Base-by-base conservation (phyloP, 2,888 invertebrate genomes). In the Onchidella celtica region DNA sequence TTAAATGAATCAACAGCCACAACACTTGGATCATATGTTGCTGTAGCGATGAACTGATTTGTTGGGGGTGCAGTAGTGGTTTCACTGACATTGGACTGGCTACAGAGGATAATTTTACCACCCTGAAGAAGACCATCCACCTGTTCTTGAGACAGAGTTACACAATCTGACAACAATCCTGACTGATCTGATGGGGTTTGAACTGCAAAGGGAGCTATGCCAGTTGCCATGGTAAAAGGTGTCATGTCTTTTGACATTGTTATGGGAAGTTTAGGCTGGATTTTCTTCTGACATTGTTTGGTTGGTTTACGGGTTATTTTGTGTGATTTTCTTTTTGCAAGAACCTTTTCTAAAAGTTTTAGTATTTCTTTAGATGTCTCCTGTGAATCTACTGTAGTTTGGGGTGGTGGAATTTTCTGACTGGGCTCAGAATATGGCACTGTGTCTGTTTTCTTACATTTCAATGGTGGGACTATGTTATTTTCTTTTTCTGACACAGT, bases 361-460 rank as follows among this genome's bases (percentile, higher is more conserved):
- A 72, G 3, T 36, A 63, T 74, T 14, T 36, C 61, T 38, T 74
- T 24, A 38, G 73, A 32, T 73, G 73, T 6, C 14, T 34, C 24
- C 24, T 17, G 11, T 29, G 69, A 24, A 21, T 0, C 2, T 27
- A 32, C 24, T 24, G 32, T 34, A n/a, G 34, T 24, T 36, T n/a
- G n/a, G n/a, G n/a, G n/a, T n/a, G n/a, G n/a, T 55, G 17, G 17
- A 55, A 14, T 55, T 55, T 55, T 17, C 17, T 55, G 55, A 55
- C 55, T 14, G 17, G 55, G 17, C 11, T 9, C 9, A 14, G 55
- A 14, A 55, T 9, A 14, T 17, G 9, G 55, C 55, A 55, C 9
- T 55, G 55, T 55, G 55, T 55, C 55, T 14, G 17, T 55, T 17
- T 17, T 61, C 24, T 27, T 61, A 61, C n/a, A 9, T 61, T 61